phyloP scores from a whole-genome alignment of 1,140 invertebrate genomes.

The Drosophila sucinea region DNA sequence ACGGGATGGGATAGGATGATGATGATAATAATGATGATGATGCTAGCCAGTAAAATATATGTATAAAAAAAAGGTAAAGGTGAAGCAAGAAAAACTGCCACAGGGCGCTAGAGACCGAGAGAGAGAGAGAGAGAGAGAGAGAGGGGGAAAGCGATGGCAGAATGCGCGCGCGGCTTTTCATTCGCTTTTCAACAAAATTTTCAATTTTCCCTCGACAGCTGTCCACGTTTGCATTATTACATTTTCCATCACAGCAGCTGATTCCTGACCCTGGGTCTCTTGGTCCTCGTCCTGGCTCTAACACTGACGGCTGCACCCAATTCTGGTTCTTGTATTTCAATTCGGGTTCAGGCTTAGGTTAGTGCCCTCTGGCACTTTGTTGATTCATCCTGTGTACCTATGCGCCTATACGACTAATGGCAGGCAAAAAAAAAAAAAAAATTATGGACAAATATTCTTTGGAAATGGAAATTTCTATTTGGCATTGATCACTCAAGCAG shows the following conservation, averaged over 20 bases:
- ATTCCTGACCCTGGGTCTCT: slow-evolving; percentile 67
- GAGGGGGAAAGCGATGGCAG: not conserved
- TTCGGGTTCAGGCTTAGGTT: slow-evolving; percentile 50
- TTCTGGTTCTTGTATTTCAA: slow-evolving; percentile 59
- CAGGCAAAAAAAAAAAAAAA: slow-evolving; percentile 20
- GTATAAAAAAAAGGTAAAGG: slow-evolving; percentile 35
- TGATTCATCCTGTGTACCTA: slow-evolving; percentile 28
- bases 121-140: too few relatives aligned
- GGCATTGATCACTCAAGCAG: slow-evolving; percentile 48
- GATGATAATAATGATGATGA: slow-evolving; percentile 53
- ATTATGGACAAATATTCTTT: slow-evolving; percentile 1
- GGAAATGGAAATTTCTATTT: slow-evolving; percentile 24
- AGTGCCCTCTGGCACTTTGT: slow-evolving; percentile 67
- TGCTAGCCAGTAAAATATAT: slow-evolving; percentile 27
- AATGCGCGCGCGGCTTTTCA: slow-evolving; percentile 68
- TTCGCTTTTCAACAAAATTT: slow-evolving; percentile 59
- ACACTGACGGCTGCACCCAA: slow-evolving; percentile 46
- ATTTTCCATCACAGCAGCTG: slow-evolving; percentile 59
- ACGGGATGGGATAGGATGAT: slow-evolving; percentile 31
- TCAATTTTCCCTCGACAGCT: slow-evolving; percentile 73
- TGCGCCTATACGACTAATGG: slow-evolving; percentile 73
- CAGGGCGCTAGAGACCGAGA: slow-evolving; percentile 34
- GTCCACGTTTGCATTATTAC: slow-evolving; percentile 75
- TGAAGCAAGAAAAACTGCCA: slow-evolving; percentile 12
- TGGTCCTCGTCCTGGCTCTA: slow-evolving; percentile 17